These are phyloP conservation scores for Hymenochirus boettgeri DNA, from an alignment of 2,113 vertebrate genomes.

Conservation along the genomic window DNA sequence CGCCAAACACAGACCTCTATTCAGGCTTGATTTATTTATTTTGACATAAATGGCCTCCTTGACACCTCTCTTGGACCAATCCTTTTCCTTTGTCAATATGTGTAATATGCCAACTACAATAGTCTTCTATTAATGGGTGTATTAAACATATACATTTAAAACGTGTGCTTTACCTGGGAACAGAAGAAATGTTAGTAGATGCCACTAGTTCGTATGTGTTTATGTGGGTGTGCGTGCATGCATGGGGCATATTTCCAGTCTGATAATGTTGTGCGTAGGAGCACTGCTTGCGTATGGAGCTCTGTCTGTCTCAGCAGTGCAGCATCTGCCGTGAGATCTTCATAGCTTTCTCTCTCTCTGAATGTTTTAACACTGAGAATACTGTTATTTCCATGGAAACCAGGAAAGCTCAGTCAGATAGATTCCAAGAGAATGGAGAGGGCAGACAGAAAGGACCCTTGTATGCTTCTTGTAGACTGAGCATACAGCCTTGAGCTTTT, in stretches of 20 bases:
- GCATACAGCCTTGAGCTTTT: slow-evolving; percentile 27
- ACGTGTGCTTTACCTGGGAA: no score
- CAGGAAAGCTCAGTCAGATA: slow-evolving; percentile 46
- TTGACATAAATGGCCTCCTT: no score
- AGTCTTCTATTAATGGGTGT: no score
- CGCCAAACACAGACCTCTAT: no score
- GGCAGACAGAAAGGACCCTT: slow-evolving; percentile 40
- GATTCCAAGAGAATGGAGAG: slow-evolving; percentile 44
- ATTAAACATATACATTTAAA: no score
- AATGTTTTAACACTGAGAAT: slow-evolving; percentile 56
- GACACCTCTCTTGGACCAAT: no score
- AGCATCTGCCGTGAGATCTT: slow-evolving; percentile 50
- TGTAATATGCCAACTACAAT: no score
- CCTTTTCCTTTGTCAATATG: no score
- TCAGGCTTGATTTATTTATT: no score
- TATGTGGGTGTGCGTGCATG: slow-evolving; percentile 22
- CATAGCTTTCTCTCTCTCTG: slow-evolving; percentile 44
- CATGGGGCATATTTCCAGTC: slow-evolving; percentile 32
- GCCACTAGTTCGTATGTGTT: slow-evolving; percentile 16
- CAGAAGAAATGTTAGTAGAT: slow-evolving; percentile 24
- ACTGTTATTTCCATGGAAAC: slow-evolving; percentile 61
- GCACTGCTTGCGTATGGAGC: slow-evolving; percentile 36
- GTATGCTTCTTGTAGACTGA: slow-evolving; percentile 7
- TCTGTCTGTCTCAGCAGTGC: slow-evolving; percentile 44
- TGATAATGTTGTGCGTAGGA: slow-evolving; percentile 39